Base-by-base conservation (phyloP, 2,113 vertebrate genomes). In the Pelodiscus sinensis region DNA sequence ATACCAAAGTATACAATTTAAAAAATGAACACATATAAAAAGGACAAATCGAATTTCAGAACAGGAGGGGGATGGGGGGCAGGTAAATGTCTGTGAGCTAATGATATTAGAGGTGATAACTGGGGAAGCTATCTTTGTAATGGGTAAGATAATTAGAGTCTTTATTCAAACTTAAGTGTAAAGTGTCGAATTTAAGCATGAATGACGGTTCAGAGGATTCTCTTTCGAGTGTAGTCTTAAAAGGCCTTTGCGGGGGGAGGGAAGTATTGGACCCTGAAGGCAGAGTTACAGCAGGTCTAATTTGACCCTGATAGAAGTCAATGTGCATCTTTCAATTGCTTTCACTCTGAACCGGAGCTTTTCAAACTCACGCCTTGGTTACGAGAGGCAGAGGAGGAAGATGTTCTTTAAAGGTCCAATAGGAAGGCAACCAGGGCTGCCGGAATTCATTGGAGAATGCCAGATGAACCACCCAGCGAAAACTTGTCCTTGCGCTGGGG, bases 291-390 rank as follows among this genome's bases (percentile, higher is more conserved):
- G 86, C 62, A 81, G 22, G 38, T 12, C 51, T 38, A 9, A 14
- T 77, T 27, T 86, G 81, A 91, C 90, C 52, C 1, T 54, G 51
- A 44, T 52, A 12, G 77, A 5, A 68, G 18, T 68, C 65, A n/a
- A 10, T 18, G 31, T 15, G 29, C 31, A 6, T 14, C 62, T 31
- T 1, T 52, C 12, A 29, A 3, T 4, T 90, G 60, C 73, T 92
- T 79, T 92, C 60, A 78, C 65, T 18, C 4, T 22, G 3, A 52
- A 1, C 1, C 38, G 14, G 5, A 82, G 55, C 8, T 58, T 77
- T 11, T 83, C 2, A 52, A 44, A 9, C 4, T 35, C 25, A 8
- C 5, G 50, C 65, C n/a, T n/a, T 0, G 18, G 2, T n/a, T 60
- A 35, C 13, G 29, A 80, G 75, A 78, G 25, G 80, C 16, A 27